Evolutionary conservation across 2,113 vertebrate species (phyloP), one percentile per base, ranked within the genome.

Genomic region (Oreochromis spilurus): DNA sequence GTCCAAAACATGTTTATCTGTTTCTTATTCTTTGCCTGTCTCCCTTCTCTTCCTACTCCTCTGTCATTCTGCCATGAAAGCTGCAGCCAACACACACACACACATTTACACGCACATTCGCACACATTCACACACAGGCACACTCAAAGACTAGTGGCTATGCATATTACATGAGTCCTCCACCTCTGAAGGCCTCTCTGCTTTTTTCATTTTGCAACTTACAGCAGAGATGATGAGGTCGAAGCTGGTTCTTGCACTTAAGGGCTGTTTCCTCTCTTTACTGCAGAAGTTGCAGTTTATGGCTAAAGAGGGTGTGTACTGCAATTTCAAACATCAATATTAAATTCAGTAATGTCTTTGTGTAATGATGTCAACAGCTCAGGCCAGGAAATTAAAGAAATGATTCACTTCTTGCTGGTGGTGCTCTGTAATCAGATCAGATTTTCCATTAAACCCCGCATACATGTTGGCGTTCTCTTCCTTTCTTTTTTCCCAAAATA

Each of bases 131-230:
- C 50, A 82, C 90, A 79, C 79, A 85, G 50, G 84, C 91, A 87
- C 89, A 84, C 58, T 80, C 87, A 87, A 84, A 92, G 84, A 84
- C 19, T 65, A 82, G 84, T 79, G 84, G 82, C 85, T 85, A 94
- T 95, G 88, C 93, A 95, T 95, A 94, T 95, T 95, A 79, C 93
- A 96, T 95, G 94, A 96, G 93, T 87, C 83, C 91, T 93, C 89
- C 88, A 94, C 89, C 83, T 93, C 91, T 88, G 90, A 94, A 93
- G 90, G 89, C 91, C 90, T 91, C 87, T 81, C 62, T 77, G 87
- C 88, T 87, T 90, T 92, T 91, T 93, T 88, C 87, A 88, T 91
- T 94, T 91, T 90, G 88, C 86, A 86, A 92, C 88, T 88, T 83
- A 54, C 81, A 88, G 90, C 81, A 60, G 70, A 89, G 83, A 93